Evolutionary conservation across 1,140 invertebrate species (phyloP), one percentile per base, ranked within the genome.

Genomic region (Neodiprion lecontei): DNA sequence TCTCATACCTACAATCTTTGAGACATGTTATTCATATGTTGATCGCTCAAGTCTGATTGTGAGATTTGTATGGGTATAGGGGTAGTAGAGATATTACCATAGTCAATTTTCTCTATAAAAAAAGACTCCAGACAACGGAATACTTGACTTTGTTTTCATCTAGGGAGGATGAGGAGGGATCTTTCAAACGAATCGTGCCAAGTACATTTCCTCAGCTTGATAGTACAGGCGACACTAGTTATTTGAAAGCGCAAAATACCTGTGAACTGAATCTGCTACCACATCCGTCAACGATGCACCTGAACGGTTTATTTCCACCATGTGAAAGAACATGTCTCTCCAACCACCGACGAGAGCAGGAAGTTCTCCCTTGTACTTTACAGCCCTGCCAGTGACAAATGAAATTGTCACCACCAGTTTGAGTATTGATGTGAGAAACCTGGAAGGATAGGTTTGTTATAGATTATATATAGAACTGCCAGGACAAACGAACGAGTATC

Each of bases 241-340:
- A 40, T 40, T 40, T 40, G 28, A 40, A 40, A 5, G 28, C 28
- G 1, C 2, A 61, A 61, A 8, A 84, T 88, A 96, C 95, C 93
- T 97, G 96, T 75, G 96, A 95, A 79, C 95, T 95, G 85, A 99
- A 99, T 81, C 96, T 91, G 82, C 94, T 91, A 61, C 95, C 95
- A 87, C 97, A 99, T 72, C 95, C 94, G 78, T 97, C 96, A 77
- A 99, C 95, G 84, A 98, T 98, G 88, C 97, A 99, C 80, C 96
- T 93, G 89, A 97, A 98, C 40, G 96, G 96, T 86, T 98, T 98
- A 83, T 95, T 97, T 48, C 97, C 97, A 75, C 96, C 96, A 86
- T 98, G 97, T 1, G 93, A 94, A 48, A 98, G 88, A 40, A 98
- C 95, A 89, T 99, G 97, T 53, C 97, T 90, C 83, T 98, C 96